phyloP scores from a whole-genome alignment of 2,113 vertebrate genomes.

The Micromys minutus region DNA sequence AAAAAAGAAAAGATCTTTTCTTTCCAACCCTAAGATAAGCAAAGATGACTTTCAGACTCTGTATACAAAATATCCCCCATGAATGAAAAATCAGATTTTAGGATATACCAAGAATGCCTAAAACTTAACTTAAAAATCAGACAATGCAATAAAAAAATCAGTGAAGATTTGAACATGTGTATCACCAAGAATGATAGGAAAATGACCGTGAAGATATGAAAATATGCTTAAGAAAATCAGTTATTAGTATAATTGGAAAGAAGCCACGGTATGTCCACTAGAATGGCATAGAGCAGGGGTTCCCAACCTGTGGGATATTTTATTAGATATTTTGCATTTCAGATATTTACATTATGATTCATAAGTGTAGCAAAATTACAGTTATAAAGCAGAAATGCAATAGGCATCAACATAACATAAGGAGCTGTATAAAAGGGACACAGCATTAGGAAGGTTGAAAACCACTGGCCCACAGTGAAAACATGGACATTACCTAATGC shows the following conservation, averaged over 20 bases:
- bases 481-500: neutral
- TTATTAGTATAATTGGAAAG: constrained; percentile 17
- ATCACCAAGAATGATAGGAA: neutral
- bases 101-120: neutral
- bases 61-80: constrained; percentile 11
- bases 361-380: neutral
- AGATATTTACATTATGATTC: neutral
- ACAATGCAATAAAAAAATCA: neutral
- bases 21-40: neutral
- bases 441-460: neutral
- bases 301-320: neutral
- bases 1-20: neutral
- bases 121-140: neutral
- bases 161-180: neutral
- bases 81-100: constrained; percentile 30
- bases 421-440: neutral
- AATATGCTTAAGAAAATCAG: neutral
- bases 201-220: neutral
- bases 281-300: too few relatives aligned
- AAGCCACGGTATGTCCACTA: neutral
- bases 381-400: neutral
- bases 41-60: neutral
- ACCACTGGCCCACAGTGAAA: neutral
- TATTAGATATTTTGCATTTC: too few relatives aligned
- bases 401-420: neutral